Conservation (phyloP, 2,888 invertebrate genomes). For the Caenorhabditis doughertyi region DNA sequence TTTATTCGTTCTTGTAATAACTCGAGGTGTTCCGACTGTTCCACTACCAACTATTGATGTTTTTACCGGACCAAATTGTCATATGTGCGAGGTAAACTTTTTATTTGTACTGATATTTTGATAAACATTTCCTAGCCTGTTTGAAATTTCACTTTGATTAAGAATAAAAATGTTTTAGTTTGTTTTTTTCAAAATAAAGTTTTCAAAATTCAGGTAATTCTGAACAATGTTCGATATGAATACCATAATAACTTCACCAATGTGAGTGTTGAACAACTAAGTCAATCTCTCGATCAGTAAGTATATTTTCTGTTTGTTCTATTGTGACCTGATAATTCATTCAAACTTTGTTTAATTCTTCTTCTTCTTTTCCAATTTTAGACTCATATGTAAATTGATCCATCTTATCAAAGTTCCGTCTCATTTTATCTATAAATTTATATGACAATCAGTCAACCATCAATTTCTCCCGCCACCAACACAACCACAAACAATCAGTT, state of each 20-base stretch:
- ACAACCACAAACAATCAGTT: constrained; percentile 18
- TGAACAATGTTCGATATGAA: constrained; percentile 66
- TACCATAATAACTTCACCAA: constrained; percentile 63
- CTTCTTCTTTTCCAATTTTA: constrained; percentile 10
- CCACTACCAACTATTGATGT: constrained; percentile 20
- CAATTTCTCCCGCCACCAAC: too few relatives aligned
- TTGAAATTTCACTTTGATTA: too few relatives aligned
- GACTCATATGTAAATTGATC: not conserved
- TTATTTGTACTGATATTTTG: too few relatives aligned
- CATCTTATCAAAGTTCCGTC: constrained; percentile 45
- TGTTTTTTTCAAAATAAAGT: not conserved
- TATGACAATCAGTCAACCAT: not conserved
- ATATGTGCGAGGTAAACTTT: constrained; percentile 62
- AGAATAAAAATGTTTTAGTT: not conserved
- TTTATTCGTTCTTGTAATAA: constrained; percentile 8
- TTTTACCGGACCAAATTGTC: constrained; percentile 51
- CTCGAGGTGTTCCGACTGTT: constrained; percentile 2
- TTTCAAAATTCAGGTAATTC: constrained; percentile 60
- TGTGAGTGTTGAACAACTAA: constrained; percentile 58
- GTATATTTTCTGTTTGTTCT: constrained; percentile 18
- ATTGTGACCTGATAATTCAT: not conserved
- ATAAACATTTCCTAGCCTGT: too few relatives aligned
- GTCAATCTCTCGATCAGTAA: constrained; percentile 48
- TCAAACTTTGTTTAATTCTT: not conserved
- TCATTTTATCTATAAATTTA: not conserved